Conservation (phyloP, 1,140 invertebrate genomes). For the Nebria ingens region DNA sequence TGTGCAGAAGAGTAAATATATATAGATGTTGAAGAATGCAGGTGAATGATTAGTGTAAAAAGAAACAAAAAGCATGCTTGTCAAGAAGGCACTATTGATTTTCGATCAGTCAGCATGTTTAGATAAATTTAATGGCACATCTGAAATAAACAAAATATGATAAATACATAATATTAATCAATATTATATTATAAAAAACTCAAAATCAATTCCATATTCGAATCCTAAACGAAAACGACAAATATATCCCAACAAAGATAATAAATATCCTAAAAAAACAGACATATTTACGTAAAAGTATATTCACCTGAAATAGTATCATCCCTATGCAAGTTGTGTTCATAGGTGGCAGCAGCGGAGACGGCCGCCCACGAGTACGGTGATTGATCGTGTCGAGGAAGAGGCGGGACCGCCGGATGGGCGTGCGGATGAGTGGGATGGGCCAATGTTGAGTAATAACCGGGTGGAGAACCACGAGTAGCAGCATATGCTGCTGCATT, state of each 20-base stretch:
- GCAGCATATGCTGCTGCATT: too few relatives aligned
- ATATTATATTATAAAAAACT: too few relatives aligned
- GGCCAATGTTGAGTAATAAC: not conserved
- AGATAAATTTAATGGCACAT: conserved; percentile 16
- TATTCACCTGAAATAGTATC: conserved; percentile 10
- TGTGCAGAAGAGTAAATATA: too few relatives aligned
- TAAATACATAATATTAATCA: not conserved
- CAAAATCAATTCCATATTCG: too few relatives aligned
- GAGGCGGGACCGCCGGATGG: not conserved
- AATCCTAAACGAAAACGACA: too few relatives aligned
- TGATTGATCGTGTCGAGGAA: not conserved
- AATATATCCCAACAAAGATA: too few relatives aligned
- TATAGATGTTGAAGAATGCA: not conserved
- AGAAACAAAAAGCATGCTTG: not conserved
- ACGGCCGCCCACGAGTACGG: not conserved
- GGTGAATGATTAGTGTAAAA: not conserved
- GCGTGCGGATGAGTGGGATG: too few relatives aligned
- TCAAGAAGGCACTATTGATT: conserved; percentile 9
- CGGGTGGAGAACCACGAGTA: not conserved
- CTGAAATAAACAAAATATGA: conserved; percentile 10
- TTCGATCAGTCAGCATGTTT: conserved; percentile 13
- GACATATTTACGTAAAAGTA: too few relatives aligned
- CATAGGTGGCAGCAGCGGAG: not conserved
- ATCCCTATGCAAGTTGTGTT: not conserved
- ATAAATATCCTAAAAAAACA: too few relatives aligned